Conservation (phyloP, 2,113 vertebrate genomes). For the Hippolais icterina region DNA sequence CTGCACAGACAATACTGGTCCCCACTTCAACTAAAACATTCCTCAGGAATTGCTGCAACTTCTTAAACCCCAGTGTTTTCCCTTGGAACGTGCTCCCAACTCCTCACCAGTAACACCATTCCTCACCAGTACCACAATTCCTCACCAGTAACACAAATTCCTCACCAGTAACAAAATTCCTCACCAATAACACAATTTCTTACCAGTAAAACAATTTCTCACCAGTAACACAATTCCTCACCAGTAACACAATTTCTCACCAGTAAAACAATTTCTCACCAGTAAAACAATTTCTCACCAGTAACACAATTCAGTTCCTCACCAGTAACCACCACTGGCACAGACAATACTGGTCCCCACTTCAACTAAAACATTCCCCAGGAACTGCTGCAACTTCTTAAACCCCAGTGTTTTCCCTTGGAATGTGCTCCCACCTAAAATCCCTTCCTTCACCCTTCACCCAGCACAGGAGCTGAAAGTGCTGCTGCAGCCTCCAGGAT, state of each 20-base stretch:
- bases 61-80: no score
- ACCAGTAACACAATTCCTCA: background rate
- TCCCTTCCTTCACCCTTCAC: fast-evolving
- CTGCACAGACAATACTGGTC: no score
- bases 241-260: background rate
- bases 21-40: no score
- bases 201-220: background rate
- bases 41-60: no score
- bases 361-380: fast-evolving
- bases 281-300: background rate
- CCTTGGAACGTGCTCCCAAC: no score
- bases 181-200: background rate
- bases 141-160: no score
- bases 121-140: no score
- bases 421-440: background rate
- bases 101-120: no score
- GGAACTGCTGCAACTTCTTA: background rate
- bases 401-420: background rate
- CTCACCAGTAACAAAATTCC: background rate
- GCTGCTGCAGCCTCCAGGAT: background rate
- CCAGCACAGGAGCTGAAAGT: fast-evolving
- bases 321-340: fast-evolving
- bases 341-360: fast-evolving
- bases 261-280: background rate
- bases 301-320: background rate